Evolutionary conservation across 2,888 invertebrate genomes (phyloP).

Genomic region (Caenorhabditis plicata): DNA sequence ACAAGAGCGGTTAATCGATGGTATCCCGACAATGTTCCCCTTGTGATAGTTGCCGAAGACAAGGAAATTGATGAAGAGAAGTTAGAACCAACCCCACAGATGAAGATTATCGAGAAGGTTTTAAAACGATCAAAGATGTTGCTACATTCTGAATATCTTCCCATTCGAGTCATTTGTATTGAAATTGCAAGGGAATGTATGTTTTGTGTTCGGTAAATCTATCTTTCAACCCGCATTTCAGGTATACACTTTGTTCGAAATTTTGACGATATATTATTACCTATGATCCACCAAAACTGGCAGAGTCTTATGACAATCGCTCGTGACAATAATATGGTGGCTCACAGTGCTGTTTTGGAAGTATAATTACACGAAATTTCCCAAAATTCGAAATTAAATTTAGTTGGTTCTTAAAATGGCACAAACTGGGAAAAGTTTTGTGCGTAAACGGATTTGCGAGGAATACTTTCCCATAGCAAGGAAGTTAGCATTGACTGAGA

Average conservation of each 20-base stretch:
- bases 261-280: conserved; percentile 54
- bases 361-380: too few relatives aligned
- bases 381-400: too few relatives aligned
- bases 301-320: conserved; percentile 32
- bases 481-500: too few relatives aligned
- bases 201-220: too few relatives aligned
- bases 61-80: conserved; percentile 15
- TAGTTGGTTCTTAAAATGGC: conserved; percentile 41
- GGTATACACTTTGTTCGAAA: conserved; percentile 17
- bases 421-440: conserved; percentile 40
- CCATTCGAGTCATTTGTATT: conserved; percentile 15
- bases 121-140: conserved; percentile 40
- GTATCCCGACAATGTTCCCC: conserved; percentile 21
- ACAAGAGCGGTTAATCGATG: conserved; percentile 32
- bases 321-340: conserved; percentile 23
- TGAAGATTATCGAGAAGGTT: conserved; percentile 12
- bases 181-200: conserved; percentile 10
- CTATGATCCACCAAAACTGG: conserved; percentile 63
- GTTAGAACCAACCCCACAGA: conserved; percentile 7
- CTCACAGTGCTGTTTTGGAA: conserved; percentile 16
- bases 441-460: conserved; percentile 41
- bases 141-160: conserved; percentile 24
- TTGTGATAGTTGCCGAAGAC: neutral
- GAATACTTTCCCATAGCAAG: conserved; percentile 46
- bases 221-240: too few relatives aligned